phyloP scores from a whole-genome alignment of 2,113 vertebrate genomes.

The Pseudopodoces humilis region DNA sequence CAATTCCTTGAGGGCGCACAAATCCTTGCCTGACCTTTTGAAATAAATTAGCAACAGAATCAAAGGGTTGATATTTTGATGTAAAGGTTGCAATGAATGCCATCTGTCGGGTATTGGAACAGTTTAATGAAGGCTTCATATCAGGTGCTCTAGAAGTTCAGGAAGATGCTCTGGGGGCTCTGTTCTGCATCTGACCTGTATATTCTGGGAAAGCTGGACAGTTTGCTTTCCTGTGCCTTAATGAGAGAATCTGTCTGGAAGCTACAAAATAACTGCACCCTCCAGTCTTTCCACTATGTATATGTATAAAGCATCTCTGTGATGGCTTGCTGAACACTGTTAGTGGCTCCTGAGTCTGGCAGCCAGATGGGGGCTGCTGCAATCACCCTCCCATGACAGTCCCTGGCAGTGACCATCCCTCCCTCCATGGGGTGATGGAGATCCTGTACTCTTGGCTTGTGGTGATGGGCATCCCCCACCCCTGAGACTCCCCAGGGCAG shows the following conservation, averaged over 20 bases:
- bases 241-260: not conserved
- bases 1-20: conserved; percentile 3
- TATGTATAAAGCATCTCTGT: not conserved
- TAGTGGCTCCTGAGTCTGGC: not conserved
- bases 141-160: not conserved
- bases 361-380: no score
- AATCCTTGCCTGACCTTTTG: conserved; percentile 49
- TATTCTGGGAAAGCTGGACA: not conserved
- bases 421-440: not conserved
- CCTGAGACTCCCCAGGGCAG: not conserved
- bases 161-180: not conserved
- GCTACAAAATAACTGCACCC: not conserved
- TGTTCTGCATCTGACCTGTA: not conserved
- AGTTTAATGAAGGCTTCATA: not conserved
- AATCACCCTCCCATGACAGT: not conserved
- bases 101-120: not conserved
- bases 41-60: conserved; percentile 57
- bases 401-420: not conserved
- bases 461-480: not conserved
- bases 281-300: not conserved
- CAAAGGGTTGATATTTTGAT: conserved; percentile 24
- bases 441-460: not conserved
- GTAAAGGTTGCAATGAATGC: conserved; percentile 59
- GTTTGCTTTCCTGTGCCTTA: not conserved
- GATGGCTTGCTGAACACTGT: not conserved